phyloP scores from a whole-genome alignment of 2,888 invertebrate species.

The Podotricha telesiphe region DNA sequence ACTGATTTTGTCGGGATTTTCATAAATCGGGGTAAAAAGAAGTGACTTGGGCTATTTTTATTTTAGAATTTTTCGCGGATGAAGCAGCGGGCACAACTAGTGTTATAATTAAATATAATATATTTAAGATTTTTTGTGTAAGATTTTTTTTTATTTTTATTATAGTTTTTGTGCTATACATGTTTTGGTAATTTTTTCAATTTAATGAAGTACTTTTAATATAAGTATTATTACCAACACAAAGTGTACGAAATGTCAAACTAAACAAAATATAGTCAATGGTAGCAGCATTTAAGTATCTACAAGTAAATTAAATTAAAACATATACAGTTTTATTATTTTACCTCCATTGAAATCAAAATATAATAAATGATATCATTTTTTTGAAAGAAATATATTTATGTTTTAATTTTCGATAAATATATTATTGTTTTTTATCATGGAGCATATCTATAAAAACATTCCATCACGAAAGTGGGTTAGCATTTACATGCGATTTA shows the following conservation, averaged over 20 bases:
- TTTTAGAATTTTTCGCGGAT: no score
- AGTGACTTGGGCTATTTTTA: no score
- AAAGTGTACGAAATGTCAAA: not conserved
- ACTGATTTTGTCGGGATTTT: no score
- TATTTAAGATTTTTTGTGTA: no score
- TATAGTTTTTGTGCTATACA: not conserved
- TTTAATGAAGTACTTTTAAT: not conserved
- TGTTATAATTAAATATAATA: no score
- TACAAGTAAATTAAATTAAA: no score
- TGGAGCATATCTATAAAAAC: slow-evolving; percentile 22
- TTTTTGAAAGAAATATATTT: no score
- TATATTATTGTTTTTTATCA: not conserved
- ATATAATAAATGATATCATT: no score
- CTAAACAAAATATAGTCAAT: not conserved
- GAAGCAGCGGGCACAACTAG: no score
- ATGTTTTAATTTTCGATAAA: slow-evolving; percentile 1
- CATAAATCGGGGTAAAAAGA: no score
- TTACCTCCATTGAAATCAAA: no score
- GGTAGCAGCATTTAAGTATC: not conserved
- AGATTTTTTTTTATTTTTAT: not conserved
- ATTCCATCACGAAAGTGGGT: slow-evolving; percentile 39
- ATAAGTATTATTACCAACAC: not conserved
- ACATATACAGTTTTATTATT: no score
- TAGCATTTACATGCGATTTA: slow-evolving; percentile 40
- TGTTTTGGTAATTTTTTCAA: not conserved